phyloP scores from a whole-genome alignment of 2,113 vertebrate species.

The Leucopsar rothschildi region DNA sequence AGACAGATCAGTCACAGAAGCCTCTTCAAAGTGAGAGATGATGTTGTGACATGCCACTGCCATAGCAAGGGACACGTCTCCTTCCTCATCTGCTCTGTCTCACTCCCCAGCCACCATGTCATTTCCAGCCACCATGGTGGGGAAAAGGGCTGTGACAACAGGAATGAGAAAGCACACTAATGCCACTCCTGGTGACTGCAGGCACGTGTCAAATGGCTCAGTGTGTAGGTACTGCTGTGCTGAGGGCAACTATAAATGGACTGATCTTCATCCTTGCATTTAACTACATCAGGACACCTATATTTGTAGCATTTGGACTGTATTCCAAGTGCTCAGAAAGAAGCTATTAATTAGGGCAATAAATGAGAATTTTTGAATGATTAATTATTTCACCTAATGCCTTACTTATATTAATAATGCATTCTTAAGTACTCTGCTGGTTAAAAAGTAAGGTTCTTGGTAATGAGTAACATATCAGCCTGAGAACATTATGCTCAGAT shows the following conservation, averaged over 20 bases:
- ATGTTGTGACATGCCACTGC: accelerated
- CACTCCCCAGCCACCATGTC: accelerated
- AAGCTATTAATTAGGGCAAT: neutral
- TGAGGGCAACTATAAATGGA: neutral
- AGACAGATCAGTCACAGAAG: neutral
- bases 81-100: neutral
- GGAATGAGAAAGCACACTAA: neutral
- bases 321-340: neutral
- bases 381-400: neutral
- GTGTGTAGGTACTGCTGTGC: neutral
- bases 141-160: neutral
- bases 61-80: accelerated
- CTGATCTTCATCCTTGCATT: neutral
- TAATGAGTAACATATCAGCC: neutral
- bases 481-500: neutral
- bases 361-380: neutral
- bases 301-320: neutral
- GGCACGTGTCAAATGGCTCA: neutral
- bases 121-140: neutral
- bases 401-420: neutral
- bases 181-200: neutral
- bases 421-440: neutral
- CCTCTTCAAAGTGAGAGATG: neutral
- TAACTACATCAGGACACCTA: neutral
- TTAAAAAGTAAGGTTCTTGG: slow-evolving; percentile 4